These are phyloP conservation scores for Sclerodermus sp. DNA, from an alignment of 2,888 invertebrate species.

Conservation along the genomic window DNA sequence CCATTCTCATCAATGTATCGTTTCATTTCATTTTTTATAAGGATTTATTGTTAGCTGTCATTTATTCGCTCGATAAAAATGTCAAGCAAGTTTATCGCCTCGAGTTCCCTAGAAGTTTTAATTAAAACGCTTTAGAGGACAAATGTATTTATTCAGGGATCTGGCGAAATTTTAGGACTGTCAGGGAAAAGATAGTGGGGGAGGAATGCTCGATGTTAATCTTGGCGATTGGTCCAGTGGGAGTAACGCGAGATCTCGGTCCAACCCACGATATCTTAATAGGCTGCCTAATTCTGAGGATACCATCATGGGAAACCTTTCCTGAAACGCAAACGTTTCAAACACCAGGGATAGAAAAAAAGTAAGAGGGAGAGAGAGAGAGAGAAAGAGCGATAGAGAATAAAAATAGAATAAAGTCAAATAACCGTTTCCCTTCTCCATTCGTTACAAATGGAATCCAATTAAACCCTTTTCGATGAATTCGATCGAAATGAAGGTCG, in stretches of 20 bases:
- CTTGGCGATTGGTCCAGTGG: constrained; percentile 42
- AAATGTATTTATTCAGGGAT: constrained; percentile 9
- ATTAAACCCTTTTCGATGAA: too few species aligned
- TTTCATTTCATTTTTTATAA: neutral
- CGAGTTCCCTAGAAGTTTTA: constrained; percentile 24
- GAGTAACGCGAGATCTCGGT: constrained; percentile 33
- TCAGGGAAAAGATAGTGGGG: constrained; percentile 8
- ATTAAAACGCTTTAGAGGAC: constrained; percentile 31
- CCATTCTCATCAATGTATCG: neutral
- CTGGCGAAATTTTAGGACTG: constrained; percentile 15
- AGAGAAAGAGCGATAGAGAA: too few species aligned
- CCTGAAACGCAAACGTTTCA: too few species aligned
- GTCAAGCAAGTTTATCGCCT: constrained; percentile 33
- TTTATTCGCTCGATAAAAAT: constrained; percentile 21
- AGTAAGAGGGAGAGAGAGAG: too few species aligned
- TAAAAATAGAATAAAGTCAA: too few species aligned
- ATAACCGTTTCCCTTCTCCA: too few species aligned
- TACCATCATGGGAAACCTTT: too few species aligned
- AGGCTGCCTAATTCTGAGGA: constrained; percentile 32
- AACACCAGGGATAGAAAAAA: too few species aligned
- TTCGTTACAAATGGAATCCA: too few species aligned
- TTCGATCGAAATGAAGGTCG: too few species aligned
- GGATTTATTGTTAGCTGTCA: constrained; percentile 5
- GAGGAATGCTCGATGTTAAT: constrained; percentile 33
- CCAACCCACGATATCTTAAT: constrained; percentile 55